A percentile compares a stretch with the other conserved stretches of the same genome.
Evolutionary conservation across 2,113 vertebrate species (phyloP).

Genomic region (Ameiurus melas): DNA sequence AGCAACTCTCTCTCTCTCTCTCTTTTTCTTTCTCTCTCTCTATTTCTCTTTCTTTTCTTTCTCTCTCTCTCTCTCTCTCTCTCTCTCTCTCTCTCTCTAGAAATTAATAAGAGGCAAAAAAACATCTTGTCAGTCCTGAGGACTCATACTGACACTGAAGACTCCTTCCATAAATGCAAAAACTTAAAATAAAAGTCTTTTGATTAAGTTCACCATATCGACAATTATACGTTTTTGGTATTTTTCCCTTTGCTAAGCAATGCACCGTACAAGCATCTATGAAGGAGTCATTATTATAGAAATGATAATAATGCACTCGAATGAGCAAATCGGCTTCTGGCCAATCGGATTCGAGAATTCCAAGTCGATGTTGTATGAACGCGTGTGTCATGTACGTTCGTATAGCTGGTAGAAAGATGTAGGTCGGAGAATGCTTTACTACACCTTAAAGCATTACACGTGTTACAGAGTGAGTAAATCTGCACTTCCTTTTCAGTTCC

Average conservation of each 20-base stretch:
- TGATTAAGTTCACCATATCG: too few relatives aligned
- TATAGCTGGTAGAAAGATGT: neutral
- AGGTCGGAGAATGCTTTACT: neutral
- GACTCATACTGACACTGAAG: neutral
- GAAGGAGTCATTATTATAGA: neutral
- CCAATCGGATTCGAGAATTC: neutral
- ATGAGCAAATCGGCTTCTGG: neutral
- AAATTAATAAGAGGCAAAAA: too few relatives aligned
- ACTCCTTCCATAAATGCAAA: neutral
- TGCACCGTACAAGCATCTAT: too few relatives aligned
- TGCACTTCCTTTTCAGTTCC: neutral
- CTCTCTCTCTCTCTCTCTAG: neutral
- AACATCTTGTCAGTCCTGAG: neutral
- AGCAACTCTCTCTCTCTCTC: neutral
- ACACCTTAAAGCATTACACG: neutral
- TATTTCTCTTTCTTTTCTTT: neutral
- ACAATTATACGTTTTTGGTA: too few relatives aligned
- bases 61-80: too few relatives aligned
- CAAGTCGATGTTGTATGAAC: neutral
- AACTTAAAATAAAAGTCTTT: too few relatives aligned
- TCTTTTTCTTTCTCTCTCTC: neutral
- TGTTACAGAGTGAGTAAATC: neutral
- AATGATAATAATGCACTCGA: neutral
- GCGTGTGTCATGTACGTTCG: too few relatives aligned
- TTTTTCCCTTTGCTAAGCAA: too few relatives aligned